phyloP scores from a whole-genome alignment of 1,140 invertebrate genomes.

The Ctenoplectra terminalis region DNA sequence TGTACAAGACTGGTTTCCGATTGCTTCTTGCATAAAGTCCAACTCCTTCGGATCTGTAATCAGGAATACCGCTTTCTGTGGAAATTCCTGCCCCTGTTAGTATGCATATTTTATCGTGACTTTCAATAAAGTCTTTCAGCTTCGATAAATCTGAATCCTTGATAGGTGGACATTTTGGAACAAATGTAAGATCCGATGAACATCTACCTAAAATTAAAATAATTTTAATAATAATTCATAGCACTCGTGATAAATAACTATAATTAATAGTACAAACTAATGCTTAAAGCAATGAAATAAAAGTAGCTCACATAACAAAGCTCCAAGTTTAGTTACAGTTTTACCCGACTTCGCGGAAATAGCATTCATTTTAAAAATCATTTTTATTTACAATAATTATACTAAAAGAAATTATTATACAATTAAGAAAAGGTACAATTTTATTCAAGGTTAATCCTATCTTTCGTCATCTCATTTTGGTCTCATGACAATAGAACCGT shows the following conservation, averaged over 20 bases:
- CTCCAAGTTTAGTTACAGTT: neutral
- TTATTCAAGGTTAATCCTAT: neutral
- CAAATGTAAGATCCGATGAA: constrained; percentile 83
- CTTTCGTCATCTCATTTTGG: neutral
- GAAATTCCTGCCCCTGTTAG: constrained; percentile 97
- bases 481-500: neutral
- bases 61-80: constrained; percentile 97
- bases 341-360: neutral
- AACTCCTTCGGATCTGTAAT: constrained; percentile 96
- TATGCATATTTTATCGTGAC: constrained; percentile 86
- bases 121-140: constrained; percentile 87
- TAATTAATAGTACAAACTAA: neutral
- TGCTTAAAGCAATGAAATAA: neutral
- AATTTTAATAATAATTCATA: neutral
- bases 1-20: constrained; percentile 91
- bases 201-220: constrained; percentile 27
- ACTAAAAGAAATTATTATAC: neutral
- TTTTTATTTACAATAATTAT: neutral
- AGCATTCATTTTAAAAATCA: constrained; percentile 1
- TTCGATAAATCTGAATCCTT: constrained; percentile 85
- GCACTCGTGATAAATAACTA: neutral
- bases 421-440: neutral
- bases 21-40: constrained; percentile 94
- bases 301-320: constrained; percentile 16
- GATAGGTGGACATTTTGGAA: constrained; percentile 88